phyloP scores from a whole-genome alignment of 2,888 invertebrate species.

The Ophion slaviceki region DNA sequence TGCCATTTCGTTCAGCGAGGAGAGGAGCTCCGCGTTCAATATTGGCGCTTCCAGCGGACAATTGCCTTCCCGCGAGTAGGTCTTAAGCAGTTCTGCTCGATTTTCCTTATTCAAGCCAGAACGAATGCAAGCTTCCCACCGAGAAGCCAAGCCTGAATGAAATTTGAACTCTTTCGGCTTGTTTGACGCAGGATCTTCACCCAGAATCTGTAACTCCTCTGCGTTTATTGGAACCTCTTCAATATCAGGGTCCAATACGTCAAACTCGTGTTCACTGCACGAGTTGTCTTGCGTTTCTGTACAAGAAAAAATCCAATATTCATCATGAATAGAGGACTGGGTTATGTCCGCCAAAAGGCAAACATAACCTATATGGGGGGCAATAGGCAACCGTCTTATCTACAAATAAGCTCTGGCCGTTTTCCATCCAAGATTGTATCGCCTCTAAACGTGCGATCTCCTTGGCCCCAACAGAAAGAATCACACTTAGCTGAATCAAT shows the following conservation, averaged over 20 bases:
- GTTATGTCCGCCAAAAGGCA: not conserved
- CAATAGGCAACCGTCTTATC: slow-evolving; percentile 17
- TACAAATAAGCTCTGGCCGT: slow-evolving; percentile 21
- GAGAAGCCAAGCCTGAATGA: slow-evolving; percentile 36
- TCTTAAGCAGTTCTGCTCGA: slow-evolving; percentile 1
- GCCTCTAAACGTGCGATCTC: slow-evolving; percentile 36
- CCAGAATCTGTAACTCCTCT: slow-evolving; percentile 12
- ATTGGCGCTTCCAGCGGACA: slow-evolving; percentile 47
- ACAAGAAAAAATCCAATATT: slow-evolving; percentile 9
- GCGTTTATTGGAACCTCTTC: slow-evolving; percentile 22
- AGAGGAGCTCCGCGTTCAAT: slow-evolving; percentile 35
- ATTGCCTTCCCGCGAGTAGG: slow-evolving; percentile 39
- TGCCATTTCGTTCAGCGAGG: slow-evolving; percentile 40
- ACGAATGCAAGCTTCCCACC: slow-evolving; percentile 51
- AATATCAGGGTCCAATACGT: not conserved
- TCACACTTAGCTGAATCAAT: slow-evolving; percentile 15
- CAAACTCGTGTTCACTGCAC: slow-evolving; percentile 16
- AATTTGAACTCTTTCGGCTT: slow-evolving; percentile 23
- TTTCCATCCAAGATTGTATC: slow-evolving; percentile 9
- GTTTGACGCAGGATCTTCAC: slow-evolving; percentile 12
- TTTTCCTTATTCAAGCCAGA: slow-evolving; percentile 35
- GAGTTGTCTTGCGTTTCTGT: slow-evolving; percentile 32
- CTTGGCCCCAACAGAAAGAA: not conserved
- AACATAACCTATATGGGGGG: slow-evolving; percentile 24
- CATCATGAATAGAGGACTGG: not conserved